phyloP scores from a whole-genome alignment of 2,888 invertebrate species.

The Entomobrya proxima region DNA sequence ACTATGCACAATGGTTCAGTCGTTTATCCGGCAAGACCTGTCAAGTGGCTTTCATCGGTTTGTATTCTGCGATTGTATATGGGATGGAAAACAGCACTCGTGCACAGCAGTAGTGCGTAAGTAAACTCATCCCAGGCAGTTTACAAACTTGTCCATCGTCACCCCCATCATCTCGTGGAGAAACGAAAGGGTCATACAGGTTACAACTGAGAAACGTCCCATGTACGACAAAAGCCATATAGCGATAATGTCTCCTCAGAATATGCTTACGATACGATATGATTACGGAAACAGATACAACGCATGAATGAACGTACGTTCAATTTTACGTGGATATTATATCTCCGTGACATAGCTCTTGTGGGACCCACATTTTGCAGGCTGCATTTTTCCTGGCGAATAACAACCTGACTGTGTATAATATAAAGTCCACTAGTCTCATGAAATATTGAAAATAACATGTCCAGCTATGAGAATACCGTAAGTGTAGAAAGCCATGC shows the following conservation, averaged over 20 bases:
- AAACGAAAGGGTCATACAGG: constrained; percentile 47
- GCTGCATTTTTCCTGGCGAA: constrained; percentile 36
- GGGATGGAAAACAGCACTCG: constrained; percentile 20
- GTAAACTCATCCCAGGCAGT: constrained; percentile 26
- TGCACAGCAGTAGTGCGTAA: constrained; percentile 44
- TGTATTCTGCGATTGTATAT: constrained; percentile 7
- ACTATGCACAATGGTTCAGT: not conserved
- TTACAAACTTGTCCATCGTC: constrained; percentile 57
- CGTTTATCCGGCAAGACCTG: constrained; percentile 2
- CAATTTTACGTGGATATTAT: not conserved
- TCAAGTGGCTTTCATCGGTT: constrained; percentile 44
- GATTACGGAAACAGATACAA: not conserved
- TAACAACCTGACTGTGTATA: constrained; percentile 35
- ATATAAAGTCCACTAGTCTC: constrained; percentile 35
- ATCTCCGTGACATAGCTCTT: constrained; percentile 25
- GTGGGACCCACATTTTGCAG: constrained; percentile 38
- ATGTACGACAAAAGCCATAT: constrained; percentile 22
- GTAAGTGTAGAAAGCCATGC: not conserved
- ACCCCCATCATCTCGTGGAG: constrained; percentile 2
- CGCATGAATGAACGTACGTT: constrained; percentile 14
- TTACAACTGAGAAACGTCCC: constrained; percentile 37
- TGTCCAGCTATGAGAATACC: constrained; percentile 33
- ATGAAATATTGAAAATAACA: constrained; percentile 60
- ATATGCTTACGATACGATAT: not conserved
- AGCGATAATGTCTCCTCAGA: constrained; percentile 2